phyloP scores from a whole-genome alignment of 2,888 invertebrate genomes.

The Tortricodes alternella region DNA sequence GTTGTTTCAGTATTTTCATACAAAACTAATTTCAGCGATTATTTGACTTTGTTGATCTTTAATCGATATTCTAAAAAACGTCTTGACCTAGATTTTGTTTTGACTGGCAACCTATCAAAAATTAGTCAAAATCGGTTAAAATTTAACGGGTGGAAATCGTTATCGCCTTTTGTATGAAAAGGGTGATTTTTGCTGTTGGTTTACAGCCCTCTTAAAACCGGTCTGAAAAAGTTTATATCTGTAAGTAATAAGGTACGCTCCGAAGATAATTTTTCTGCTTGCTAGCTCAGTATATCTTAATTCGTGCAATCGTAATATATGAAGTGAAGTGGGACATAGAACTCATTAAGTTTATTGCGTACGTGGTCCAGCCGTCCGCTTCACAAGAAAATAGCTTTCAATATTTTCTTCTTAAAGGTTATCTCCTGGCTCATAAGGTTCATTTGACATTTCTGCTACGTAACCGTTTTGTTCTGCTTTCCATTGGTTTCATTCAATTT shows the following conservation, averaged over 20 bases:
- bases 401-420: conserved; percentile 17
- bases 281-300: neutral
- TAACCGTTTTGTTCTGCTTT: neutral
- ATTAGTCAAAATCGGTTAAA: too few species aligned
- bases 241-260: neutral
- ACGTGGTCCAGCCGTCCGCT: conserved; percentile 8
- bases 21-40: too few species aligned
- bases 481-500: conserved; percentile 4
- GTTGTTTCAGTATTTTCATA: too few species aligned
- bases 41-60: too few species aligned
- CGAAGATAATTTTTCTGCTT: neutral
- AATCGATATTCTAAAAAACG: too few species aligned
- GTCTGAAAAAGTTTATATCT: too few species aligned
- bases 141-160: too few species aligned
- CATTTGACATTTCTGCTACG: neutral
- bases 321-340: conserved; percentile 9
- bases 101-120: too few species aligned
- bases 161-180: too few species aligned
- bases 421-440: neutral
- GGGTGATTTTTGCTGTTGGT: too few species aligned
- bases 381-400: conserved; percentile 13
- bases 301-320: neutral
- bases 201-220: too few species aligned
- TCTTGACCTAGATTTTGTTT: too few species aligned
- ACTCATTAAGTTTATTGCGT: conserved; percentile 18